Evolutionary conservation across 2,888 invertebrate genomes (phyloP), one percentile per base, ranked within the genome.

Genomic region (Philaethria dido): DNA sequence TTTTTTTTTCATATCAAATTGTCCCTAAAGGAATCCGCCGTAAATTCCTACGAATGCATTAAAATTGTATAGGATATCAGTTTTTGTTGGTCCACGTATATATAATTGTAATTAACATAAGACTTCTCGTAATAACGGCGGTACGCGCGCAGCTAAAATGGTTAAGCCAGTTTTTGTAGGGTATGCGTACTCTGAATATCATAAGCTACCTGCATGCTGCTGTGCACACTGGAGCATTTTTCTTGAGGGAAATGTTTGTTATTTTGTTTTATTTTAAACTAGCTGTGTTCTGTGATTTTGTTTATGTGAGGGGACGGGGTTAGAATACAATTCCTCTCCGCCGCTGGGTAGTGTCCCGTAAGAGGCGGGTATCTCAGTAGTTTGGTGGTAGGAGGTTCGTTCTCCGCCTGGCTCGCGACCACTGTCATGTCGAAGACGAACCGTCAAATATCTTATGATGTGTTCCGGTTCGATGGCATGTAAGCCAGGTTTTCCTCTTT

Each of bases 111-210:
- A 90, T 91, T 89, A 91, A 88, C 90, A 91, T 91, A 88, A 88
- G 87, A 81, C 84, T 87, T 88, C 87, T 88, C 88, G 90, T 88
- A 90, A 89, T 87, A 88, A 81, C 86, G 79, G 82, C 79, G 81
- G 78, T 79, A 81, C 84, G 86, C 84, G 81, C 81, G 77, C 77
- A 69, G 73, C 88, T 79, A 78, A 89, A 88, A 88, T 84, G 89
- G 91, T 73, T 82, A 77, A 80, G 71, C 87, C 72, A 79, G 79
- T 90, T 92, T 92, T 92, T 91, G 87, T 70, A 60, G 60, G 14
- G 66, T 69, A 76, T 77, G 80, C 85, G 88, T 89, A 89, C 89
- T 86, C 85, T 87, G 89, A 89, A 90, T 91, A 88, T 92, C 83
- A 88, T 90, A 89, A 84, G 84, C 82, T 85, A 80, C 82, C 81